Conservation (phyloP, 1,140 invertebrate genomes). For the Solenopsis fugax region DNA sequence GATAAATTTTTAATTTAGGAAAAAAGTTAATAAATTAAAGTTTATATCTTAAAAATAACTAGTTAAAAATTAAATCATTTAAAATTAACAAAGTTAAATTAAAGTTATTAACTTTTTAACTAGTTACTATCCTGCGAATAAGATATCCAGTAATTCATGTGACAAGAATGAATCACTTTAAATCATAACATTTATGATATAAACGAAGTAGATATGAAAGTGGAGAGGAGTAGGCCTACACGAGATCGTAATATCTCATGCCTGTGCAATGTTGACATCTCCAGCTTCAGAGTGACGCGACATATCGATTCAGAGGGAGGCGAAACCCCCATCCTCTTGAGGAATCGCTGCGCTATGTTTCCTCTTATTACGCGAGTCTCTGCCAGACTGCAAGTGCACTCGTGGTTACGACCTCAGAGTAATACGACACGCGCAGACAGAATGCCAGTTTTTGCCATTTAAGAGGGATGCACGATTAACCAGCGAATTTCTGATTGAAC, state of each 20-base stretch:
- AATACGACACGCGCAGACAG: not conserved
- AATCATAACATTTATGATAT: not conserved
- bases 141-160: not conserved
- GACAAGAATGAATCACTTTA: not conserved
- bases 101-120: no score
- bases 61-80: no score
- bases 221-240: not conserved
- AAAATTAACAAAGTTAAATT: no score
- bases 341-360: constrained; percentile 63
- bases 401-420: constrained; percentile 21
- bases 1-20: no score
- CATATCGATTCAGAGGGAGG: constrained; percentile 65
- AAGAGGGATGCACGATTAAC: not conserved
- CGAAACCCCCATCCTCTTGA: constrained; percentile 33
- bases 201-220: not conserved
- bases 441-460: constrained; percentile 1
- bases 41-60: no score
- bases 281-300: not conserved
- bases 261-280: constrained; percentile 21
- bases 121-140: no score
- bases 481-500: not conserved
- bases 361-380: constrained; percentile 64
- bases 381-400: constrained; percentile 42
- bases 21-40: no score
- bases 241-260: not conserved